Evolutionary conservation across 2,113 vertebrate genomes (phyloP).

Genomic region (Vanacampus margaritifer): DNA sequence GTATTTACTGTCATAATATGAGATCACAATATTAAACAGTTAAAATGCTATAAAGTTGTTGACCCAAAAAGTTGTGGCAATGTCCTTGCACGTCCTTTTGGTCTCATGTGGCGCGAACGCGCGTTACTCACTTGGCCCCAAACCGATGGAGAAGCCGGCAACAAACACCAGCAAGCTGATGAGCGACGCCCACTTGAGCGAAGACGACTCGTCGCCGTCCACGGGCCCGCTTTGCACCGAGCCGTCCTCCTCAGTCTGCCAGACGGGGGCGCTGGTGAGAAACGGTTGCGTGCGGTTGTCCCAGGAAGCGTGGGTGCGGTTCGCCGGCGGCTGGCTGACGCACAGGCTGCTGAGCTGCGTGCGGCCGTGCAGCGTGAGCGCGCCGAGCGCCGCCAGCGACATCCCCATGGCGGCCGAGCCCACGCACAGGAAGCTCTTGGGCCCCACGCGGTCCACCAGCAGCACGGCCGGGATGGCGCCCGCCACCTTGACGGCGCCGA

Average conservation of each 20-base stretch:
- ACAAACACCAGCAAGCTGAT: conserved; percentile 86
- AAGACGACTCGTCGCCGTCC: conserved; percentile 52
- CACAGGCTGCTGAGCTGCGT: conserved; percentile 83
- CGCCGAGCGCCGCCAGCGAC: conserved; percentile 79
- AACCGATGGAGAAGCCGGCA: conserved; percentile 89
- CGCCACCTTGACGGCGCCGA: conserved; percentile 88
- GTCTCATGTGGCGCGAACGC: too few relatives aligned
- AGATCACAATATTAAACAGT: too few relatives aligned
- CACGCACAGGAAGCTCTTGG: conserved; percentile 86
- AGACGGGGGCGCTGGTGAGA: conserved; percentile 11
- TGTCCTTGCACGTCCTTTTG: too few relatives aligned
- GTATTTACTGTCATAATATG: too few relatives aligned
- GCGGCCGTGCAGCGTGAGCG: conserved; percentile 79
- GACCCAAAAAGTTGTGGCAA: too few relatives aligned
- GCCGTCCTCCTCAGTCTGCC: conserved; percentile 39
- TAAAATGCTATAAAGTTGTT: too few relatives aligned
- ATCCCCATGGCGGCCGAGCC: conserved; percentile 85
- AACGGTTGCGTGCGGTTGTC: conserved; percentile 9
- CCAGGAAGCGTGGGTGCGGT: conserved; percentile 62
- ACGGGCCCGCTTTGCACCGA: background rate
- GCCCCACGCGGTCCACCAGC: conserved; percentile 87
- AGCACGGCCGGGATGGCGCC: conserved; percentile 85
- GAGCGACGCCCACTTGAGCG: conserved; percentile 86
- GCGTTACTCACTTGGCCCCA: conserved; percentile 90
- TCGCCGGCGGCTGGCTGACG: conserved; percentile 60